phyloP scores from a whole-genome alignment of 2,797 vertebrate species.

The Sebastes aleutianus region DNA sequence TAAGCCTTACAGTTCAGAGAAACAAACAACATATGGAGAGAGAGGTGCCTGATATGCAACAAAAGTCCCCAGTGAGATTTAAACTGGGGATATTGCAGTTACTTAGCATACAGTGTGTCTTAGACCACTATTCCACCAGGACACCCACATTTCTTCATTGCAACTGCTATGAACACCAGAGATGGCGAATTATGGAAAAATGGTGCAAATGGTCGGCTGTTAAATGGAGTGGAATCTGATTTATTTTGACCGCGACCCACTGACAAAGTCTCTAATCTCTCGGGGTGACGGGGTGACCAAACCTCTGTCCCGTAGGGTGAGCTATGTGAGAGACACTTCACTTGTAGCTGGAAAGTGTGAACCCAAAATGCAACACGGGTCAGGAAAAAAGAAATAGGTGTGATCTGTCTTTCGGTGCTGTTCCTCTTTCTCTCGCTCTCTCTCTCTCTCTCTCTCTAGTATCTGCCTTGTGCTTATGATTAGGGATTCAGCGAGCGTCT shows the following conservation, averaged over 20 bases:
- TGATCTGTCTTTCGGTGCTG: background rate
- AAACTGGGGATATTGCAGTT: too few species aligned
- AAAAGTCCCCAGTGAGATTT: background rate
- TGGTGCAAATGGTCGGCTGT: background rate
- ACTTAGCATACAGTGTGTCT: fast-evolving
- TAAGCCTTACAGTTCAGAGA: background rate
- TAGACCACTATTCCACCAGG: background rate
- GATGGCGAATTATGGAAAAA: background rate
- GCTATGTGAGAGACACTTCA: constrained; percentile 10
- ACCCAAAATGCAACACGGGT: constrained; percentile 12
- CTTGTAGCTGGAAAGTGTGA: constrained; percentile 17
- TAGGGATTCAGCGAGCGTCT: constrained; percentile 54
- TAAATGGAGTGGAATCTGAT: background rate
- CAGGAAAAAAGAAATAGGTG: background rate
- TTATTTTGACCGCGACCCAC: background rate
- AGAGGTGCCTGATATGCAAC: background rate
- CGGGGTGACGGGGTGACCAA: background rate
- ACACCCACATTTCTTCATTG: background rate
- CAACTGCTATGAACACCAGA: background rate
- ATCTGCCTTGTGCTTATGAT: constrained; percentile 30
- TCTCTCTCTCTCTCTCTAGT: background rate
- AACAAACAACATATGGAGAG: background rate
- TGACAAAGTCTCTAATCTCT: constrained; percentile 3
- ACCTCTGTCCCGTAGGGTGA: background rate
- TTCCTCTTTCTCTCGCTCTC: background rate